Conservation (phyloP, 2,113 vertebrate genomes). For the Dasyornis broadbenti region DNA sequence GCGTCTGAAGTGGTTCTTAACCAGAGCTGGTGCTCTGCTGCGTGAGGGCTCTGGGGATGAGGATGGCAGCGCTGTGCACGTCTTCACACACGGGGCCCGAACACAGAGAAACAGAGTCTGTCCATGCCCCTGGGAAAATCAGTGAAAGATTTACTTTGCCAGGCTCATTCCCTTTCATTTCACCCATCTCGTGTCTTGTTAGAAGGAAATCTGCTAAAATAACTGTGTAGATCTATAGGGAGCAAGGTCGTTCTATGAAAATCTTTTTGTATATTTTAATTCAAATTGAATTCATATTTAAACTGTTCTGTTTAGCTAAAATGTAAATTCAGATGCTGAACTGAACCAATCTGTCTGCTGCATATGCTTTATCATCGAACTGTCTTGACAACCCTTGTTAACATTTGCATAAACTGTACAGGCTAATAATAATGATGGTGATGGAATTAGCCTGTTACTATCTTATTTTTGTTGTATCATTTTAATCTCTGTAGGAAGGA, state of each 20-base stretch:
- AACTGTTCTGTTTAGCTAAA: not conserved
- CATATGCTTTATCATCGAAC: conserved; percentile 7
- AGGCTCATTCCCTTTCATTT: not conserved
- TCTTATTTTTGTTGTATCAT: conserved; percentile 23
- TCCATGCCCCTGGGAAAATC: not conserved
- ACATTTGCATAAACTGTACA: conserved; percentile 18
- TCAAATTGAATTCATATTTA: conserved; percentile 37
- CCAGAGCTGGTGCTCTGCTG: not conserved
- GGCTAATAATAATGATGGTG: conserved; percentile 33
- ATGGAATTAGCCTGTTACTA: conserved; percentile 13
- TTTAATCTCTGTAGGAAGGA: conserved; percentile 38
- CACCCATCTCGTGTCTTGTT: not conserved
- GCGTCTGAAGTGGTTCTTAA: not conserved
- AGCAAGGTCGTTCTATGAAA: not conserved
- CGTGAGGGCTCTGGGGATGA: accelerated
- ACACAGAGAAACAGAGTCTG: not conserved
- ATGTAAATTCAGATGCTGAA: conserved; percentile 39
- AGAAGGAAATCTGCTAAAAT: not conserved
- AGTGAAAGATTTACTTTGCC: not conserved
- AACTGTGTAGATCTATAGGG: not conserved
- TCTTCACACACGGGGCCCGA: accelerated
- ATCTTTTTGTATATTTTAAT: conserved; percentile 5
- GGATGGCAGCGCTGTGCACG: not conserved
- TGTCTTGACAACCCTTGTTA: conserved; percentile 40
- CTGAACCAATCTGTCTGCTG: conserved; percentile 28